Percentiles rank a stretch among this genome's conserved stretches.
These are phyloP conservation scores for Stenurella melanura DNA, from an alignment of 2,888 invertebrate species.

Conservation along the genomic window DNA sequence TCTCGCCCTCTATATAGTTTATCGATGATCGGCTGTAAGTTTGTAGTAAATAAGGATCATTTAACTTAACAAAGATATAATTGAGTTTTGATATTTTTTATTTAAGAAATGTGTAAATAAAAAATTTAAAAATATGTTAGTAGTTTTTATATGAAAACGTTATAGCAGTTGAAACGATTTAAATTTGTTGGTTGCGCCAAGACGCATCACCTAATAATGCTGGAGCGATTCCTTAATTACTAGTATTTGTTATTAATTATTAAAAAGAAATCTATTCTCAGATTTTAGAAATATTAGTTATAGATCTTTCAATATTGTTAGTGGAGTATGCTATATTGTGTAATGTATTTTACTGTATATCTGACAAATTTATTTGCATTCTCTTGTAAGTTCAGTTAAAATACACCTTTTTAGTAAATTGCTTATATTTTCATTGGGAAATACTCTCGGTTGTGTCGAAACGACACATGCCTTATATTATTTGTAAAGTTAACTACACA, in stretches of 20 bases:
- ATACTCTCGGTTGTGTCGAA: background rate
- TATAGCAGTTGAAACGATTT: slow-evolving; percentile 27
- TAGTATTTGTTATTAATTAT: slow-evolving; percentile 58
- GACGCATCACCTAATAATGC: slow-evolving; percentile 43
- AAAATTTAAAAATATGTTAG: slow-evolving; percentile 25
- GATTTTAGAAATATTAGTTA: slow-evolving; percentile 58
- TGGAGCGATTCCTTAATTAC: slow-evolving; percentile 58
- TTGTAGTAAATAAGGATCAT: slow-evolving; percentile 26
- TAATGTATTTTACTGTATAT: slow-evolving; percentile 51
- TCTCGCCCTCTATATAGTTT: slow-evolving; percentile 3
- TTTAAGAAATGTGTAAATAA: slow-evolving; percentile 26
- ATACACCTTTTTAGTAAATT: slow-evolving; percentile 58
- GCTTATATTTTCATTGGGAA: slow-evolving; percentile 35
- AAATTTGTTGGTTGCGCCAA: slow-evolving; percentile 19
- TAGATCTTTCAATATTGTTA: slow-evolving; percentile 51
- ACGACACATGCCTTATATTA: too few relatives aligned
- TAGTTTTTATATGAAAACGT: slow-evolving; percentile 34
- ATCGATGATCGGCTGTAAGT: slow-evolving; percentile 29
- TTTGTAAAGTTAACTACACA: too few relatives aligned
- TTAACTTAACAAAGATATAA: slow-evolving; percentile 18
- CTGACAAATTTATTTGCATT: slow-evolving; percentile 48
- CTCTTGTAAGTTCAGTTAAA: slow-evolving; percentile 58
- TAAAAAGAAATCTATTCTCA: slow-evolving; percentile 56
- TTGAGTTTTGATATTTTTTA: slow-evolving; percentile 22
- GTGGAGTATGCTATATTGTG: slow-evolving; percentile 51